These are phyloP conservation scores for Blastobasis lacticolella DNA, from an alignment of 2,888 invertebrate genomes.

Conservation along the genomic window DNA sequence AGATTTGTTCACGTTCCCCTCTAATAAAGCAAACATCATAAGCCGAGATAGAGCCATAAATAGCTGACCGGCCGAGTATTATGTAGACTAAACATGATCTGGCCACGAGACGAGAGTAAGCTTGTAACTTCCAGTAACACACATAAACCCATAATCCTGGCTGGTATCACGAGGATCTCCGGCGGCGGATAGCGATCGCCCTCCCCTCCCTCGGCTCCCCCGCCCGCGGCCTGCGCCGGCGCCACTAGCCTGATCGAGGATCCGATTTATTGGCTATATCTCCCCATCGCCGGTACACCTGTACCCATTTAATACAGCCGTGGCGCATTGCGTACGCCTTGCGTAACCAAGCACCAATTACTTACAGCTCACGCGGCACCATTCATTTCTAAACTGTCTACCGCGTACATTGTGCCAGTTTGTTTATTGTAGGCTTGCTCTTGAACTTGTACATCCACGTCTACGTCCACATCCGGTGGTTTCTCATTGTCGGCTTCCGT, in stretches of 20 bases:
- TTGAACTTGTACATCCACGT: slow-evolving; percentile 43
- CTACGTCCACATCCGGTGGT: slow-evolving; percentile 15
- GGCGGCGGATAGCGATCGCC: slow-evolving; percentile 5
- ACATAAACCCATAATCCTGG: no score
- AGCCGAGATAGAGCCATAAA: no score
- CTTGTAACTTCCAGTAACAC: no score
- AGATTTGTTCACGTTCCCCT: no score
- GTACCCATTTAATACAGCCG: slow-evolving; percentile 41
- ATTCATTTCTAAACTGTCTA: slow-evolving; percentile 35
- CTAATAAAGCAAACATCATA: no score
- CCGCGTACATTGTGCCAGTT: slow-evolving; percentile 35
- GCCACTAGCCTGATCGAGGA: slow-evolving; percentile 56
- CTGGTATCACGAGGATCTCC: no score
- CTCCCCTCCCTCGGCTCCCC: not conserved
- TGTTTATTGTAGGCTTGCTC: slow-evolving; percentile 39
- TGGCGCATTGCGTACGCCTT: slow-evolving; percentile 40
- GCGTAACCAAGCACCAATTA: slow-evolving; percentile 43
- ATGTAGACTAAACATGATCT: no score
- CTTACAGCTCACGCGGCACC: slow-evolving; percentile 33
- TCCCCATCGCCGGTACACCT: slow-evolving; percentile 48
- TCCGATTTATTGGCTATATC: slow-evolving; percentile 61
- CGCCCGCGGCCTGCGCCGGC: slow-evolving; percentile 33
- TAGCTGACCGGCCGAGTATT: no score
- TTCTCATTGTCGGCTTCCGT: slow-evolving; percentile 18
- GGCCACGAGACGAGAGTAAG: no score